Conservation (phyloP, 2,113 vertebrate genomes). For the Empidonax traillii region DNA sequence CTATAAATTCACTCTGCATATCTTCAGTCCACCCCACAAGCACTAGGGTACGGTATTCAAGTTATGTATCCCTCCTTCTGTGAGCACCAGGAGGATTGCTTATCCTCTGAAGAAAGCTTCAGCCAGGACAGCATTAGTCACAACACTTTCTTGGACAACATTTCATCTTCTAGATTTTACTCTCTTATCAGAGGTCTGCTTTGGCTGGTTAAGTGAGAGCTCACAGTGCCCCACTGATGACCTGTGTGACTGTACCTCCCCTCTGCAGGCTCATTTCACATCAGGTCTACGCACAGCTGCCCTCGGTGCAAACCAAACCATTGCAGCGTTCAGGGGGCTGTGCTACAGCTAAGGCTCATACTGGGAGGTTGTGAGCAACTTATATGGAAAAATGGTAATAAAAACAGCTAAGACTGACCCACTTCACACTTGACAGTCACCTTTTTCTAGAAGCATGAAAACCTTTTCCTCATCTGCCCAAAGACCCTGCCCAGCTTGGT, state of each 20-base stretch:
- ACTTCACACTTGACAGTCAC: background rate
- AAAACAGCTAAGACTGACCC: background rate
- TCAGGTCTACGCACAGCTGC: background rate
- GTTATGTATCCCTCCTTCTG: background rate
- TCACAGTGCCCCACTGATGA: background rate
- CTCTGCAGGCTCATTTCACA: background rate
- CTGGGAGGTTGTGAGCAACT: background rate
- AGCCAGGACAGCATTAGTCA: background rate
- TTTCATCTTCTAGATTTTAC: background rate
- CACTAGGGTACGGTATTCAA: background rate
- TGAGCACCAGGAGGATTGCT: background rate
- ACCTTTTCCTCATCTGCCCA: background rate
- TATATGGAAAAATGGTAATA: background rate
- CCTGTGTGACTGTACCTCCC: too few relatives aligned
- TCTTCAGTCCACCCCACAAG: background rate
- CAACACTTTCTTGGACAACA: background rate
- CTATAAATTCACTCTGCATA: background rate
- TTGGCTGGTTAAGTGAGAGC: background rate
- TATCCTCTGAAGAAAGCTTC: background rate
- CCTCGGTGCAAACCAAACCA: background rate
- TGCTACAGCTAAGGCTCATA: accelerated
- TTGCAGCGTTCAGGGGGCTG: accelerated
- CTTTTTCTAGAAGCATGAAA: background rate
- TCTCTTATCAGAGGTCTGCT: background rate
- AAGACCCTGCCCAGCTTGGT: background rate